These are phyloP conservation scores for Leptobrachium leishanense DNA, from an alignment of 2,113 vertebrate genomes.

Conservation along the genomic window DNA sequence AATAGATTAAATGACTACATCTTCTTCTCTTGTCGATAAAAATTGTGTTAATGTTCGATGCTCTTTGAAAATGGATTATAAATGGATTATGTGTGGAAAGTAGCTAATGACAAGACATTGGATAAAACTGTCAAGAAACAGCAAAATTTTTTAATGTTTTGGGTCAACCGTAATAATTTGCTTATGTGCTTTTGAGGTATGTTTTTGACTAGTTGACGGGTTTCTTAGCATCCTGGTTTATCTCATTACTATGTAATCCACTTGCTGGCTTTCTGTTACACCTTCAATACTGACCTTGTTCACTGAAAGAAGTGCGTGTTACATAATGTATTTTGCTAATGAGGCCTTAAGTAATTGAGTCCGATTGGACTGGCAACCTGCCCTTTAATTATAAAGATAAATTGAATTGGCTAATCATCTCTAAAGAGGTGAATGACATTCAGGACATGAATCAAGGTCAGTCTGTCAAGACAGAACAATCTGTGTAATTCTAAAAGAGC, in stretches of 20 bases:
- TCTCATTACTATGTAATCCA: conserved; percentile 53
- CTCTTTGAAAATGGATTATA: too few relatives aligned
- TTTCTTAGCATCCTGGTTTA: conserved; percentile 24
- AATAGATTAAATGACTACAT: too few relatives aligned
- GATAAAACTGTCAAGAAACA: too few relatives aligned
- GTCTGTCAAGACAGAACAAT: conserved; percentile 59
- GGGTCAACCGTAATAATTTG: too few relatives aligned
- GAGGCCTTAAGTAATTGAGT: conserved; percentile 84
- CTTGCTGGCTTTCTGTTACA: conserved; percentile 57
- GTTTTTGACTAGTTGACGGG: too few relatives aligned
- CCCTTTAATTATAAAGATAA: conserved; percentile 86
- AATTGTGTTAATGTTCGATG: too few relatives aligned
- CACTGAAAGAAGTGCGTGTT: conserved; percentile 69
- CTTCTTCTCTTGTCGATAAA: too few relatives aligned
- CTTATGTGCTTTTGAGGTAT: too few relatives aligned
- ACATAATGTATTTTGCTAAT: conserved; percentile 82
- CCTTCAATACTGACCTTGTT: conserved; percentile 71
- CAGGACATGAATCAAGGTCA: conserved; percentile 76
- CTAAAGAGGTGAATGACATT: conserved; percentile 69
- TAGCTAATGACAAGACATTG: too few relatives aligned
- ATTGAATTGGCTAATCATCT: conserved; percentile 78
- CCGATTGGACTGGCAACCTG: conserved; percentile 84
- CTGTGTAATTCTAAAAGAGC: background rate
- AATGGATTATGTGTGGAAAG: too few relatives aligned
- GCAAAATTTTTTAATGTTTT: too few relatives aligned